These are phyloP conservation scores for Varroa destructor DNA, from an alignment of 1,140 invertebrate genomes.

Conservation along the genomic window DNA sequence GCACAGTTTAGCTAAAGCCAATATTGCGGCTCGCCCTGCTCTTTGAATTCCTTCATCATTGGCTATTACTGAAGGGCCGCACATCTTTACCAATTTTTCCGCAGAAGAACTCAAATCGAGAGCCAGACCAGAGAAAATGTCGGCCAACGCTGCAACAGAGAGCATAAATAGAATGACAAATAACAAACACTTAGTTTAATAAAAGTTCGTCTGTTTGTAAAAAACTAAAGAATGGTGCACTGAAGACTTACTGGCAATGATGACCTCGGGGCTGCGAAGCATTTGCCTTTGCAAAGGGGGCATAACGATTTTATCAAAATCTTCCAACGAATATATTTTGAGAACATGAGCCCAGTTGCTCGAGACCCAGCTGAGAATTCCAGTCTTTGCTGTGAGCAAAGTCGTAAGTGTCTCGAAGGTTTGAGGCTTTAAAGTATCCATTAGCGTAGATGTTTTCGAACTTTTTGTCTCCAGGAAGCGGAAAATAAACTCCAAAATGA, in stretches of 20 bases:
- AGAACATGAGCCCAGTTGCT: background rate
- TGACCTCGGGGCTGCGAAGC: conserved; percentile 21
- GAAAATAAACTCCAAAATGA: conserved; percentile 6
- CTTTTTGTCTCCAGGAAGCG: background rate
- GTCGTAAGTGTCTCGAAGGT: conserved; percentile 8
- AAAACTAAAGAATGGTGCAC: no score
- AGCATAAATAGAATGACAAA: background rate
- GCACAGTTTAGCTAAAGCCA: background rate
- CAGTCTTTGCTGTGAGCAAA: background rate
- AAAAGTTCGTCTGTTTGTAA: no score
- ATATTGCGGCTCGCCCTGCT: background rate
- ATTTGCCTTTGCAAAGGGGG: conserved; percentile 15
- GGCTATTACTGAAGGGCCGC: background rate
- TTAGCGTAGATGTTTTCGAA: background rate
- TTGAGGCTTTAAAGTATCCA: background rate
- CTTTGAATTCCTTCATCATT: background rate
- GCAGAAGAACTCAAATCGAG: background rate
- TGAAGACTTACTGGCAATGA: conserved; percentile 7
- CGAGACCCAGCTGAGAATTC: background rate
- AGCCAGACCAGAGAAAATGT: conserved; percentile 3
- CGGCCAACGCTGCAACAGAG: conserved; percentile 9
- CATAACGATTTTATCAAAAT: conserved; percentile 2
- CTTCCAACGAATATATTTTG: background rate
- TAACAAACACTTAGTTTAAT: no score
- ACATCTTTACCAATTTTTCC: conserved; percentile 1